phyloP scores from a whole-genome alignment of 2,888 invertebrate species.

The Dasysyrphus albostriatus region DNA sequence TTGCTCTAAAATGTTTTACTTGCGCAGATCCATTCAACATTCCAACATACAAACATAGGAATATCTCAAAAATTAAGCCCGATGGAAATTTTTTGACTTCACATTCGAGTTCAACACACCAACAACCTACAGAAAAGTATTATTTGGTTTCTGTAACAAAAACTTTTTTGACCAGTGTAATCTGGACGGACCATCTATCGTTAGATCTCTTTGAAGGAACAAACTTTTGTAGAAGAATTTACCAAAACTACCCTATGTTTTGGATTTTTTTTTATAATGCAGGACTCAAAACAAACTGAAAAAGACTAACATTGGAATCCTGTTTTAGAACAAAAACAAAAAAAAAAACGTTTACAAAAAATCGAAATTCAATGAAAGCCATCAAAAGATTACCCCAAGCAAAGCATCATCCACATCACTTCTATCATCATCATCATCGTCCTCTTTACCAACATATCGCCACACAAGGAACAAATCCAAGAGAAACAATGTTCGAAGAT shows the following conservation, averaged over 20 bases:
- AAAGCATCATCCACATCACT: conserved; percentile 68
- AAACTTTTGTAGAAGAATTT: too few relatives aligned
- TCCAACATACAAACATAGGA: too few relatives aligned
- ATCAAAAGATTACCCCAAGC: conserved; percentile 71
- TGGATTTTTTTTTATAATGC: not conserved
- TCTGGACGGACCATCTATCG: too few relatives aligned
- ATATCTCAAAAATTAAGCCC: too few relatives aligned
- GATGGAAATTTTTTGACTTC: too few relatives aligned
- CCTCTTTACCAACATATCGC: conserved; percentile 31
- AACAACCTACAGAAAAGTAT: too few relatives aligned
- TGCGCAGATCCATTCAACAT: too few relatives aligned
- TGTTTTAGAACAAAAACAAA: conserved; percentile 19
- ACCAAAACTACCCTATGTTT: not conserved
- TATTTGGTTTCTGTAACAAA: too few relatives aligned
- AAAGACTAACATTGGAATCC: not conserved
- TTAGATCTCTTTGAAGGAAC: too few relatives aligned
- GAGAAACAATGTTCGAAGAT: conserved; percentile 19
- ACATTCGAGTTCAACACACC: too few relatives aligned
- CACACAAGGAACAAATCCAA: conserved; percentile 15
- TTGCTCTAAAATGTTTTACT: too few relatives aligned
- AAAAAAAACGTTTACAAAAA: not conserved
- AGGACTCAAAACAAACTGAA: conserved; percentile 10
- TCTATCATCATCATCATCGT: conserved; percentile 49
- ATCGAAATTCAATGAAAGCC: conserved; percentile 43
- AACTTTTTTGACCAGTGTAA: too few relatives aligned